Base-by-base conservation (phyloP, 2,888 invertebrate genomes). In the Chesias legatella region DNA sequence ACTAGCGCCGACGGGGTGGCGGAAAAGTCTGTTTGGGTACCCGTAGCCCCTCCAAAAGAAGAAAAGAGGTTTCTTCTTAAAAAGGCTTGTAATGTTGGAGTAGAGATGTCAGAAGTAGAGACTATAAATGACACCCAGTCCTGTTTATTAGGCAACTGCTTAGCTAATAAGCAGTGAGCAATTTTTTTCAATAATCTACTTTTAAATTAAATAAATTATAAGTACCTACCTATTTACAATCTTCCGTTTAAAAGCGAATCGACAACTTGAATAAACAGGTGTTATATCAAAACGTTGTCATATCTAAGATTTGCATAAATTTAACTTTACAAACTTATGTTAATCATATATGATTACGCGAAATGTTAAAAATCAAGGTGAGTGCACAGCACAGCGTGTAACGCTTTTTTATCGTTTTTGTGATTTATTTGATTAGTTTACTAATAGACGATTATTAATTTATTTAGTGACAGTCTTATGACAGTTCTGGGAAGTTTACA, bases 241-340 rank as follows among this genome's bases (percentile, higher is more conserved):
- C n/a, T n/a, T n/a, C n/a, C n/a, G n/a, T n/a, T n/a, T n/a, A n/a
- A 17, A 17, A 17, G 8, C 21, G 9, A 9, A 39, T 32, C 28
- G 33, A 6, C 21, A 21, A 25, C 21, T 35, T 33, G 33, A 27
- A 60, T 63, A 58, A 65, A 63, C 71, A 67, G 67, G 61, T 71
- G 67, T 56, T 57, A 53, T 51, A 47, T 52, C 52, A 58, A 61
- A 63, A 64, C 54, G 58, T 63, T 62, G 60, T 62, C 53, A 63
- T 60, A 55, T 43, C 7, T 23, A 20, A 25, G 7, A 49, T 53
- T 53, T 45, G 31, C 47, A 53, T 49, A 48, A 25, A 34, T 39
- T 24, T 26, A 13, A 28, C 26, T 37, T 30, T 33, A 37, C 48
- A 26, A 33, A 6, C 1, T 25, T 37, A 32, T 34, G 21, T 38